These are phyloP conservation scores for Lepidochitona cinerea DNA, from an alignment of 2,888 invertebrate species.

Conservation along the genomic window DNA sequence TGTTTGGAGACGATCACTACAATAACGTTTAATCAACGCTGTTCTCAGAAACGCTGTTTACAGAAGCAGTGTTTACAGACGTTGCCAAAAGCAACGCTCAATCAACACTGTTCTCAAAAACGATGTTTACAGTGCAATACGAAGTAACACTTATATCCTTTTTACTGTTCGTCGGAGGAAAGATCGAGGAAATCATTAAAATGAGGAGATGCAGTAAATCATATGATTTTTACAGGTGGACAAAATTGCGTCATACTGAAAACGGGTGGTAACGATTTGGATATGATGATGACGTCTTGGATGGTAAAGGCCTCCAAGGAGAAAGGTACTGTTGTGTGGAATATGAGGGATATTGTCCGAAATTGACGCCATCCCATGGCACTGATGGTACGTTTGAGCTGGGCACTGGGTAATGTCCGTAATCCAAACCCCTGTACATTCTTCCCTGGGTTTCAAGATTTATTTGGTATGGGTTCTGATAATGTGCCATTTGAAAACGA, in stretches of 20 bases:
- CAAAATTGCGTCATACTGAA: not conserved
- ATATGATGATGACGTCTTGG: not conserved
- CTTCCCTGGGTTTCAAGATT: not conserved
- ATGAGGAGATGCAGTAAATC: too few relatives aligned
- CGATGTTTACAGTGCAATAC: too few relatives aligned
- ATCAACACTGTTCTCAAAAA: too few relatives aligned
- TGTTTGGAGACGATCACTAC: too few relatives aligned
- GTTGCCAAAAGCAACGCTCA: too few relatives aligned
- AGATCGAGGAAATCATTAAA: too few relatives aligned
- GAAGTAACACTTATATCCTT: too few relatives aligned
- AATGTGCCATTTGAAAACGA: not conserved
- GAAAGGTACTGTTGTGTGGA: not conserved
- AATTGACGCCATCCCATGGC: not conserved
- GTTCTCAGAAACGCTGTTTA: too few relatives aligned
- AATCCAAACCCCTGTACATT: not conserved
- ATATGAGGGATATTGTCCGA: not conserved
- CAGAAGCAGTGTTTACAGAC: too few relatives aligned
- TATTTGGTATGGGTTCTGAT: not conserved
- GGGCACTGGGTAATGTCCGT: not conserved
- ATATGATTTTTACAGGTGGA: too few relatives aligned
- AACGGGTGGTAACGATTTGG: not conserved
- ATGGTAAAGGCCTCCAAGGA: not conserved
- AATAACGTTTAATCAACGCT: too few relatives aligned
- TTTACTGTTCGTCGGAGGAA: too few relatives aligned
- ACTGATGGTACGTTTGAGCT: not conserved